A percentile compares a stretch with the other conserved stretches of the same genome.
Conservation (phyloP, 2,888 invertebrate species). For the Calameuta pallipes region DNA sequence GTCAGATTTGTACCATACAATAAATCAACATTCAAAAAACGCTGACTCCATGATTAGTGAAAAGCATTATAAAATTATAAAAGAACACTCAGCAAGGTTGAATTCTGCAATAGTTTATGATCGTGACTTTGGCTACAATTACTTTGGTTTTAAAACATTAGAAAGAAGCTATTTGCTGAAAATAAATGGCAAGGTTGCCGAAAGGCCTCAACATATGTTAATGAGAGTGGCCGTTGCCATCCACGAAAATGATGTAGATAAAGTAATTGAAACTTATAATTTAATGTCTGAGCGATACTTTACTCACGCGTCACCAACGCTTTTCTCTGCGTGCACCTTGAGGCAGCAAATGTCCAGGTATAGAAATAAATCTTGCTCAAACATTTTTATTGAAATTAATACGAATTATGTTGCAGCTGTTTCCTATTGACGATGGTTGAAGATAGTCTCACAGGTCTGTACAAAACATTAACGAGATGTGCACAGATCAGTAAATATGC, state of each 20-base stretch:
- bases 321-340: constrained; percentile 73
- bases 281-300: constrained; percentile 73
- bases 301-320: constrained; percentile 74
- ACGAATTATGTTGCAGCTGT: constrained; percentile 52
- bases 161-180: constrained; percentile 95
- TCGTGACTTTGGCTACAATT: constrained; percentile 96
- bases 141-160: constrained; percentile 99
- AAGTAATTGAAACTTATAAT: constrained; percentile 75
- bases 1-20: constrained; percentile 82
- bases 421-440: constrained; percentile 73
- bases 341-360: constrained; percentile 75
- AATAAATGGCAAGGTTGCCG: constrained; percentile 91
- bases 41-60: constrained; percentile 88
- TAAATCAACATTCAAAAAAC: constrained; percentile 79
- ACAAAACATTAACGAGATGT: constrained; percentile 71
- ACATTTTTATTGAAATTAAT: not conserved
- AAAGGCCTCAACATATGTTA: constrained; percentile 98
- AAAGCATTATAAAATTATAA: constrained; percentile 82
- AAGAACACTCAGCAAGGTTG: constrained; percentile 86
- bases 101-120: constrained; percentile 98
- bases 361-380: not conserved
- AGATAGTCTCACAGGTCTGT: constrained; percentile 73
- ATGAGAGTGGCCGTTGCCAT: constrained; percentile 98
- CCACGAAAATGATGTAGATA: constrained; percentile 83
- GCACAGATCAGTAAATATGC: constrained; percentile 74